Percentiles rank a stretch among this genome's conserved stretches.
phyloP scores from a whole-genome alignment of 2,888 invertebrate genomes.

The Platerodrilus igneus region DNA sequence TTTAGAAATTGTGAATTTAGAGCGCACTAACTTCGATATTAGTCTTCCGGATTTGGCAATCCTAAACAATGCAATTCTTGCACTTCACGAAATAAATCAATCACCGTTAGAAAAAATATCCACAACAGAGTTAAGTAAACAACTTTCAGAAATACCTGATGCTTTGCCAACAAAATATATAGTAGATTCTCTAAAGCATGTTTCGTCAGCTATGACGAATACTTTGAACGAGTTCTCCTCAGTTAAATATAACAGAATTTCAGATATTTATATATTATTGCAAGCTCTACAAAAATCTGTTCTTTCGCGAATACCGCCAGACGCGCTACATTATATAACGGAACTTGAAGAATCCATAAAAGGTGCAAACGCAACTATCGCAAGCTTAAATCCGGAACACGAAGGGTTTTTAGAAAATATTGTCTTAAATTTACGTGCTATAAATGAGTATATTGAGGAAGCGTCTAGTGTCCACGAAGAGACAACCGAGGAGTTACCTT shows the following conservation, averaged over 20 bases:
- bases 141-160: slow-evolving; percentile 6
- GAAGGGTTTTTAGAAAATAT: slow-evolving; percentile 11
- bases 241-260: slow-evolving; percentile 13
- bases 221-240: slow-evolving; percentile 12
- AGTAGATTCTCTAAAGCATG: slow-evolving; percentile 16
- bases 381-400: no score
- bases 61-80: slow-evolving; percentile 8
- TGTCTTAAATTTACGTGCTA: slow-evolving; percentile 5
- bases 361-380: not conserved
- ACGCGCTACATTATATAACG: slow-evolving; percentile 4
- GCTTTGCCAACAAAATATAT: slow-evolving; percentile 23
- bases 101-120: not conserved
- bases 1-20: slow-evolving; percentile 40
- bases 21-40: slow-evolving; percentile 39
- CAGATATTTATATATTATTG: slow-evolving; percentile 30
- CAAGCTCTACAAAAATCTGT: slow-evolving; percentile 35
- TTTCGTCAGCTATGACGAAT: slow-evolving; percentile 17
- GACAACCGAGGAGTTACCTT: slow-evolving; percentile 15
- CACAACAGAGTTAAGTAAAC: slow-evolving; percentile 8
- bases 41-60: slow-evolving; percentile 12
- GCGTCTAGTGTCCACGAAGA: slow-evolving; percentile 20
- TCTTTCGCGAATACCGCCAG: slow-evolving; percentile 33
- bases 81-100: no score
- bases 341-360: slow-evolving; percentile 11
- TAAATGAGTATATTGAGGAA: slow-evolving; percentile 14